Percentiles rank a stretch among this genome's conserved stretches.
phyloP scores from a whole-genome alignment of 2,888 invertebrate genomes.

The Drosophila histrio region DNA sequence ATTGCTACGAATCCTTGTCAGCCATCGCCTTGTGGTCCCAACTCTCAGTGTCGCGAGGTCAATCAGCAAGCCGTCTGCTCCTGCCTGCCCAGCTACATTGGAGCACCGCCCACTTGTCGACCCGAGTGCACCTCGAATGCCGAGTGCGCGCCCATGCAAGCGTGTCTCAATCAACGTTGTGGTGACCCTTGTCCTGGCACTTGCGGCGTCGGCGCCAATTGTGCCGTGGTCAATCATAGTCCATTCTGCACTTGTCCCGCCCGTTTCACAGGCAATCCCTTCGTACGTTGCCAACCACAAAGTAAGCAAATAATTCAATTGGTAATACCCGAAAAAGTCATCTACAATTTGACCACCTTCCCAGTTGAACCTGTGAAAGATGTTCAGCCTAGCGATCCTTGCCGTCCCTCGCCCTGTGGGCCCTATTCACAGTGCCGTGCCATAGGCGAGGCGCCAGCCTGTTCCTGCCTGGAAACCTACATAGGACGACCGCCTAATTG shows the following conservation, averaged over 20 bases:
- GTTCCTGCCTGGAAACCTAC: conserved; percentile 89
- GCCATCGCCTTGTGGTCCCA: conserved; percentile 91
- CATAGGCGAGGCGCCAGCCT: conserved; percentile 88
- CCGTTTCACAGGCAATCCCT: conserved; percentile 90
- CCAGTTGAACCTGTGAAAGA: conserved; percentile 85
- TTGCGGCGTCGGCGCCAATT: conserved; percentile 90
- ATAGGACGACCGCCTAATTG: conserved; percentile 90
- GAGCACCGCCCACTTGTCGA: conserved; percentile 91
- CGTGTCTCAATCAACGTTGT: conserved; percentile 92
- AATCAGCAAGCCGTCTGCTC: conserved; percentile 90
- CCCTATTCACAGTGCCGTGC: conserved; percentile 90
- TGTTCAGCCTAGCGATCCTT: conserved; percentile 87
- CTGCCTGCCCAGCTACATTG: conserved; percentile 89
- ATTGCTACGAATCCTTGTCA: conserved; percentile 87
- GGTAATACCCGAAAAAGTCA: neutral
- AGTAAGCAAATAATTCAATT: conserved; percentile 82
- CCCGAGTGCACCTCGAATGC: conserved; percentile 91
- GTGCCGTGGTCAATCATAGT: conserved; percentile 91
- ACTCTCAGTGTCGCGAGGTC: conserved; percentile 90
- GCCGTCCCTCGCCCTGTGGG: conserved; percentile 92
- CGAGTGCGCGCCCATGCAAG: conserved; percentile 90
- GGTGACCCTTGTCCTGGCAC: conserved; percentile 92
- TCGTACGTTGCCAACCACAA: conserved; percentile 87
- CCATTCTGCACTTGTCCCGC: conserved; percentile 91
- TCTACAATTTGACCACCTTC: neutral